Base-by-base conservation (phyloP, 2,113 vertebrate genomes). In the Poecile atricapillus region DNA sequence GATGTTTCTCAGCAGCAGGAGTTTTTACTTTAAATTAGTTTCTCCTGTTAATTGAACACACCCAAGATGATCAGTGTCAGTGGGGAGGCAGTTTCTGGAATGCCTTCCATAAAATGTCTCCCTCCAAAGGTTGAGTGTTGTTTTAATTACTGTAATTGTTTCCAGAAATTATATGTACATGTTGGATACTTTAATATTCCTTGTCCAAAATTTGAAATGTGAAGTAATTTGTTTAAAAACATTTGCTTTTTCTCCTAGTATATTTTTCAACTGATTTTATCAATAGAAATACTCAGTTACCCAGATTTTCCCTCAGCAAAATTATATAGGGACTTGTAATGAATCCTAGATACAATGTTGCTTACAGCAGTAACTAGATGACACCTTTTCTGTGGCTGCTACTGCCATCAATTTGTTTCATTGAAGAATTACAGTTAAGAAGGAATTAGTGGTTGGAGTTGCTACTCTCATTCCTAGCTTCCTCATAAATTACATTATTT, bases 81-180 rank as follows among this genome's bases (percentile, higher is more conserved):
- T 83, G 35, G 68, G 86, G 52, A 84, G 68, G 41, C 56, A 59
- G 37, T 92, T 83, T 92, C 65, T 89, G 83, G 64, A 90, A 70
- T 52, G 47, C 39, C 22, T 87, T 87, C 83, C 27, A 44, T 89
- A 64, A 90, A 86, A 86, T 60, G 5, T 86, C 35, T 83, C 44
- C 25, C 60, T 94, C 86, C 79, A 77, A 90, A 80, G 56, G 16
- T 43, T 88, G 55, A 70, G 39, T 63, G 52, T 90, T 90, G 90
- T 90, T 94, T 90, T 90, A 94, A 94, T 90, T 90, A 94, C 30
- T 68, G 19, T 83, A 96, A 93, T 92, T 90, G 89, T 81, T 96
- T 91, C 83, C 93, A 96, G 83, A 93, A 60, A 59, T 71, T 59
- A 10, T n/a, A 27, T 83, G 28, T 75, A 17, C 81, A 19, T 60